Base-by-base conservation (phyloP, 2,113 vertebrate genomes). In the Chiloscyllium plagiosum region DNA sequence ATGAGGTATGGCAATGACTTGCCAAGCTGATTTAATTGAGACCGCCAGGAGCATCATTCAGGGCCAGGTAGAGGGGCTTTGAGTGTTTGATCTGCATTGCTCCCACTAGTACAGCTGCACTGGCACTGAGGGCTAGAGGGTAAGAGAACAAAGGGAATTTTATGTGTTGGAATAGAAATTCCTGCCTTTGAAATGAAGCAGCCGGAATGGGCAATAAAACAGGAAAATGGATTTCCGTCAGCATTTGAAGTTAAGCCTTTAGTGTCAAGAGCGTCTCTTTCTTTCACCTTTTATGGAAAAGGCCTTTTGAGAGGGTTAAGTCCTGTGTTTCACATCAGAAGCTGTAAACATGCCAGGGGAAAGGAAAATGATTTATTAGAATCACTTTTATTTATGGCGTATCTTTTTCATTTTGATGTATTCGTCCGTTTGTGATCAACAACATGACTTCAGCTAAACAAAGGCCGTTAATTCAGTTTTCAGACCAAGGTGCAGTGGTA, bases 221-320 rank as follows among this genome's bases (percentile, higher is more conserved):
- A 98, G 98, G 98, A 98, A 99, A 98, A 99, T 98, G 98, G 98
- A 99, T 98, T 99, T 98, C 98, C 98, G 97, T 98, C 97, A 98
- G 98, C 97, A 99, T 98, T 99, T 99, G 98, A 99, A 99, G 99
- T 99, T 98, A 98, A 99, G 98, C 98, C 98, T 99, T 98, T 97
- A 98, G 98, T 98, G 98, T 98, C 98, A 98, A 98, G 98, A 97
- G 98, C 98, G 15, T 95, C 94, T 80, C 0, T 24, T 86, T 94
- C 97, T 95, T 96, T 96, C 96, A 93, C 20, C 5, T 70, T 96
- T 96, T 96, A 95, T 96, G 96, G 97, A 96, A 96, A 65, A 96
- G 97, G 97, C 97, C 97, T 97, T 97, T 96, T 96, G 96, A 96
- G 97, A n/a, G 69, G 94, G 94, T 95, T 95, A 95, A 95, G 94